Evolutionary conservation across 2,888 invertebrate species (phyloP), one percentile per base, ranked within the genome.

Genomic region (Calameuta pallipes): DNA sequence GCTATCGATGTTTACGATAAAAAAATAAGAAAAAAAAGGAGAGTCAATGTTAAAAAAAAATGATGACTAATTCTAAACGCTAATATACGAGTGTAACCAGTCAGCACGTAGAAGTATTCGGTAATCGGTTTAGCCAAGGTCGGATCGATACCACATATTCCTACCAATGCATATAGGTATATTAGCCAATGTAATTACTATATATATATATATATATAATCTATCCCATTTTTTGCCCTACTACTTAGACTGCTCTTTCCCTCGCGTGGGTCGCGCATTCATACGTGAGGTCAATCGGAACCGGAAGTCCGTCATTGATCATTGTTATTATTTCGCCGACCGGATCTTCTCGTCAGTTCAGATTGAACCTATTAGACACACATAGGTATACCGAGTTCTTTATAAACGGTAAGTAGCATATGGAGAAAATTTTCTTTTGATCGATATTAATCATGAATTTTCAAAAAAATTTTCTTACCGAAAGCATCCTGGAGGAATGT

Each of bases 401-500:
- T 9, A 2, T 15, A 6, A 41, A 6, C 41, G 15, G 2, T 9
- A 23, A 9, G 15, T 56, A 23, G 1, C 56, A 56, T 23, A 56
- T 23, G 56, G 23, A 9, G 0, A 2, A 15, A 15, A 9, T 15
- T 6, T 15, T 6, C 1, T 33, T 15, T 6, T 6, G 0, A 41
- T 41, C 4, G 15, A 15, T 41, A 41, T 23, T 0, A 23, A 6
- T 6, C 1, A 23, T 56, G 6, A 56, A 56, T 23, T 56, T 56
- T 15, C 41, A 2, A 23, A 56, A 11, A 36, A 36, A 56, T 9
- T 33, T 31, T 9, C 87, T 90, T 86, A 91, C 91, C 90, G 90
- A 89, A 33, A 91, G 86, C 88, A 90, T 86, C 75, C 87, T 86
- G 34, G 90, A 90, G 1, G 91, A 90, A 76, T 90, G 90, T 82